Percentiles rank a stretch among this genome's conserved stretches.
phyloP scores from a whole-genome alignment of 2,888 invertebrate species.

The Achlya flavicornis region DNA sequence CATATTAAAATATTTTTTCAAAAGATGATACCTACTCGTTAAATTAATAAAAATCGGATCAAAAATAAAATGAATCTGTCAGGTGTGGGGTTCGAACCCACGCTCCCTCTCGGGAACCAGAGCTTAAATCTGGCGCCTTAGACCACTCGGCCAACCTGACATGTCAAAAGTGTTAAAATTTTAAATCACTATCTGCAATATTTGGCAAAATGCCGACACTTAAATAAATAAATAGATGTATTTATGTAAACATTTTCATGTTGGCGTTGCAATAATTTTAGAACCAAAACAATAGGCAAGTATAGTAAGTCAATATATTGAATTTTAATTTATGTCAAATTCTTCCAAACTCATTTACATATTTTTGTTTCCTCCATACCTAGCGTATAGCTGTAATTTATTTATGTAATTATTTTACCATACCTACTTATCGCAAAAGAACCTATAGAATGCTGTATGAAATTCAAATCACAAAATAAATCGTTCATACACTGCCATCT shows the following conservation, averaged over 20 bases:
- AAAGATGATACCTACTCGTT: no score
- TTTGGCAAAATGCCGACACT: neutral
- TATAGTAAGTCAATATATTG: neutral
- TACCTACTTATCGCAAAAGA: no score
- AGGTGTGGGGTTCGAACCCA: constrained; percentile 94
- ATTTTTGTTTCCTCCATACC: no score
- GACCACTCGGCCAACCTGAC: constrained; percentile 93
- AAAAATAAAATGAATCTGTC: constrained; percentile 65
- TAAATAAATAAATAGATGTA: constrained; percentile 14
- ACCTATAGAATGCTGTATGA: no score
- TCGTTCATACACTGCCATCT: constrained; percentile 4
- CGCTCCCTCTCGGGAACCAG: constrained; percentile 92
- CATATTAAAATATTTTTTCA: no score
- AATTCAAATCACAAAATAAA: no score
- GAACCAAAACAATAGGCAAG: neutral
- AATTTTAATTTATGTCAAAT: no score
- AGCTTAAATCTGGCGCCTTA: constrained; percentile 93
- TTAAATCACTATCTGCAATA: neutral
- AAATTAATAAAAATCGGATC: neutral
- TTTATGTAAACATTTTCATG: neutral
- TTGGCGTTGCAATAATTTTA: neutral
- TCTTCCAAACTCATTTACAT: no score
- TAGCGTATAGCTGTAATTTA: no score
- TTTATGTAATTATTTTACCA: no score
- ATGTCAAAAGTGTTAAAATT: constrained; percentile 18